These are phyloP conservation scores for Tinea trinotella DNA, from an alignment of 2,888 invertebrate species.

Conservation along the genomic window DNA sequence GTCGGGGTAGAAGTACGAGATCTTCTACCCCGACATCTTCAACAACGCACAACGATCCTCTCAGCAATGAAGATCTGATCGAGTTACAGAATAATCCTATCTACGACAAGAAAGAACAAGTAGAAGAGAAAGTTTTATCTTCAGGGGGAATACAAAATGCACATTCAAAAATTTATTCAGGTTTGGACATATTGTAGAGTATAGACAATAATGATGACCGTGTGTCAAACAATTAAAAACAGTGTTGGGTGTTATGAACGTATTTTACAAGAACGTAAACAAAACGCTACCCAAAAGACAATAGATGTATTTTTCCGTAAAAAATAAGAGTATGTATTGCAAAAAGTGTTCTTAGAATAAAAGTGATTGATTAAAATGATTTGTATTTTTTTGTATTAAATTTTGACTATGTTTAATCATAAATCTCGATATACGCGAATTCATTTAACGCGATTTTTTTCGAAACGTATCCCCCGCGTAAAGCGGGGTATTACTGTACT, in stretches of 20 bases:
- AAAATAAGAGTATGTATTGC: constrained; percentile 20
- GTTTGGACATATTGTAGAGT: too few relatives aligned
- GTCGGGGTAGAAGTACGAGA: constrained; percentile 24
- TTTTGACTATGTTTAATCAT: too few relatives aligned
- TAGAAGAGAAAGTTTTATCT: constrained; percentile 25
- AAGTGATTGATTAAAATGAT: constrained; percentile 15
- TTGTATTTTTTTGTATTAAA: too few relatives aligned
- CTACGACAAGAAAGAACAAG: constrained; percentile 25
- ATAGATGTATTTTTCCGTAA: constrained; percentile 23
- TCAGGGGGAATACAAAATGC: too few relatives aligned
- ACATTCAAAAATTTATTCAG: too few relatives aligned
- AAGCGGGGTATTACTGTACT: too few relatives aligned
- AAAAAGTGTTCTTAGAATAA: constrained; percentile 20
- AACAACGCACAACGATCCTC: constrained; percentile 24
- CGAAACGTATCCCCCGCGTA: too few relatives aligned
- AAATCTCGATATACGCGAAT: constrained; percentile 20
- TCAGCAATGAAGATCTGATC: constrained; percentile 26
- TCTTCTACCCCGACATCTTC: constrained; percentile 23
- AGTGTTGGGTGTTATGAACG: constrained; percentile 19
- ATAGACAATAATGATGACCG: too few relatives aligned
- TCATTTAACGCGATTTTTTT: too few relatives aligned
- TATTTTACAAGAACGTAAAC: constrained; percentile 23
- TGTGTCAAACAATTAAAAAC: constrained; percentile 21
- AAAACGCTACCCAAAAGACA: constrained; percentile 22
- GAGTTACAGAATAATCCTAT: constrained; percentile 24